These are phyloP conservation scores for Caenorhabditis uteleia DNA, from an alignment of 2,888 invertebrate species.

Conservation along the genomic window DNA sequence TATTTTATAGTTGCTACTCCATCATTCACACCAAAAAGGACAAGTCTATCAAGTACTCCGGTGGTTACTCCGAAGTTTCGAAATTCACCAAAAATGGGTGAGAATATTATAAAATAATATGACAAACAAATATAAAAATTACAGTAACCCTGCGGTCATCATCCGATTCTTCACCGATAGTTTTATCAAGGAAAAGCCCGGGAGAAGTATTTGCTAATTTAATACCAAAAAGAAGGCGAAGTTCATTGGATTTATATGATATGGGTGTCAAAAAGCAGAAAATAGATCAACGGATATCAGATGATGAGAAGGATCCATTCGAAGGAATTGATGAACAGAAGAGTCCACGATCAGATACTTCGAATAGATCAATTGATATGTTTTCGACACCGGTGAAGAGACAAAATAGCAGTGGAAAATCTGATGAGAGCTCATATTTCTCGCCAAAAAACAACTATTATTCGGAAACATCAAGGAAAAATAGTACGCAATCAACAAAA, in stretches of 20 bases:
- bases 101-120: background rate
- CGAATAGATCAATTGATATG: too few species aligned
- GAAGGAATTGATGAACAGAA: background rate
- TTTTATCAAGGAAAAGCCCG: conserved; percentile 18
- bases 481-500: too few species aligned
- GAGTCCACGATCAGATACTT: background rate
- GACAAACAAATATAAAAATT: too few species aligned
- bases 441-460: too few species aligned
- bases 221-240: conserved; percentile 16
- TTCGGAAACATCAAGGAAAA: too few species aligned
- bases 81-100: background rate
- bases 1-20: too few species aligned
- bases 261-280: conserved; percentile 9
- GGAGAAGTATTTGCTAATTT: conserved; percentile 27
- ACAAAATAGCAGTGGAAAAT: too few species aligned
- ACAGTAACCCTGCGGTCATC: background rate
- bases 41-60: background rate
- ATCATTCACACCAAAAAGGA: background rate
- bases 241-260: conserved; percentile 2
- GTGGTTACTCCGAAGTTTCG: background rate
- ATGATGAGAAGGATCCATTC: conserved; percentile 6
- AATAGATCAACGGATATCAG: conserved; percentile 4
- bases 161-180: background rate
- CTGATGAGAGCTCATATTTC: too few species aligned
- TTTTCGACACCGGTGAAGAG: too few species aligned